phyloP scores from a whole-genome alignment of 2,888 invertebrate species.

The Aelia acuminata region DNA sequence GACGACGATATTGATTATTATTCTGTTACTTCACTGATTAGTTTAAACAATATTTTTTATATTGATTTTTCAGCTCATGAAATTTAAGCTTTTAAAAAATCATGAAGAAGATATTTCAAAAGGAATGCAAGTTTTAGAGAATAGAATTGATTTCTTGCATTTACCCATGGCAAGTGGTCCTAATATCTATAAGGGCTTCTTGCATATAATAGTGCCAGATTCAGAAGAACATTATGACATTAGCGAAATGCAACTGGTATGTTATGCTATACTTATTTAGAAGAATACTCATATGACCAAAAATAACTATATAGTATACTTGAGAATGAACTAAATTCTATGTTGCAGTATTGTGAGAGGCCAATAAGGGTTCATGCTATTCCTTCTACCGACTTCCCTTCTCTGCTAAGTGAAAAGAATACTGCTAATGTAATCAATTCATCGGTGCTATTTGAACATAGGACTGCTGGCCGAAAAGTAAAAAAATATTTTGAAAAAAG shows the following conservation, averaged over 20 bases:
- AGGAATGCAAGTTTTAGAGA: background rate
- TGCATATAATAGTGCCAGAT: too few relatives aligned
- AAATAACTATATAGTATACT: too few relatives aligned
- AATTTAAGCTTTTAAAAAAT: background rate
- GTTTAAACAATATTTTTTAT: background rate
- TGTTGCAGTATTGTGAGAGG: constrained; percentile 19
- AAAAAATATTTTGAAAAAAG: too few relatives aligned
- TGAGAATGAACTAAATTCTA: too few relatives aligned
- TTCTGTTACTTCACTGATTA: background rate
- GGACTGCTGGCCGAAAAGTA: background rate
- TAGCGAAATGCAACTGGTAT: background rate
- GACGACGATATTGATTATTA: too few relatives aligned
- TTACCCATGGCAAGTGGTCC: background rate
- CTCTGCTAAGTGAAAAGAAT: background rate
- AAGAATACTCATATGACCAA: background rate
- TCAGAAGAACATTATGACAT: too few relatives aligned
- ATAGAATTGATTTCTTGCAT: constrained; percentile 13
- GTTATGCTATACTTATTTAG: background rate
- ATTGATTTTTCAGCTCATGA: background rate
- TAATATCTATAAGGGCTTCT: too few relatives aligned
- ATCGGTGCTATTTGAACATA: background rate
- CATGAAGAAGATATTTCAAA: background rate
- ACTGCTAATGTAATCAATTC: background rate
- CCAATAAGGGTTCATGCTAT: background rate
- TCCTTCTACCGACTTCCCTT: background rate